A percentile compares a stretch with the other conserved stretches of the same genome.
Conservation (phyloP, 1,140 invertebrate genomes). For the Pygmarrhopalites habei region DNA sequence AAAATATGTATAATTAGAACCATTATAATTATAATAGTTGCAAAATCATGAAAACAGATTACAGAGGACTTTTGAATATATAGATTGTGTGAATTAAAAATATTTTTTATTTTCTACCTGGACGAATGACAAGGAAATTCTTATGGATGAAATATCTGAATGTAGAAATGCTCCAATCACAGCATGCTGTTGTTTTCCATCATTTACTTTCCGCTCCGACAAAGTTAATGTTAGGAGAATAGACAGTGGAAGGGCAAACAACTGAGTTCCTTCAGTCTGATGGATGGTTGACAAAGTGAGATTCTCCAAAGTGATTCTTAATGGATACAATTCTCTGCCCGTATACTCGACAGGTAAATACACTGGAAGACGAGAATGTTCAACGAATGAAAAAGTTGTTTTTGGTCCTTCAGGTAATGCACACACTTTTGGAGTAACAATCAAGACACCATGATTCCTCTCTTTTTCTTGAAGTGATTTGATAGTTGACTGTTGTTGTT, state of each 20-base stretch:
- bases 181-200: conserved; percentile 2
- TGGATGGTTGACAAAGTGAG: not conserved
- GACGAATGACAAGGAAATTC: conserved; percentile 1
- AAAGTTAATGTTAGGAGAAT: conserved; percentile 19
- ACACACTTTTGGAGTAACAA: conserved; percentile 5
- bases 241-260: conserved; percentile 1
- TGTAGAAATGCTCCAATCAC: conserved; percentile 25
- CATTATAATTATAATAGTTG: not conserved
- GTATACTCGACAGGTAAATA: not conserved
- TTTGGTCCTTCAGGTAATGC: conserved; percentile 3
- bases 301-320: conserved; percentile 12
- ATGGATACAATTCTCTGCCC: conserved; percentile 21
- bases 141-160: conserved; percentile 17
- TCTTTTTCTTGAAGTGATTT: no score
- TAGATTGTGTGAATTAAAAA: no score
- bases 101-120: no score
- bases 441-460: not conserved
- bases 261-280: not conserved
- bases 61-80: no score
- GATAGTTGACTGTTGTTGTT: not conserved
- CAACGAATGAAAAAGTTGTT: not conserved
- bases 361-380: not conserved
- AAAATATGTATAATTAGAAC: not conserved
- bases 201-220: conserved; percentile 1
- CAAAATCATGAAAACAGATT: no score